A percentile compares a stretch with the other conserved stretches of the same genome.
Evolutionary conservation across 2,113 vertebrate genomes (phyloP).

Genomic region (Apistogramma diplotaenia): DNA sequence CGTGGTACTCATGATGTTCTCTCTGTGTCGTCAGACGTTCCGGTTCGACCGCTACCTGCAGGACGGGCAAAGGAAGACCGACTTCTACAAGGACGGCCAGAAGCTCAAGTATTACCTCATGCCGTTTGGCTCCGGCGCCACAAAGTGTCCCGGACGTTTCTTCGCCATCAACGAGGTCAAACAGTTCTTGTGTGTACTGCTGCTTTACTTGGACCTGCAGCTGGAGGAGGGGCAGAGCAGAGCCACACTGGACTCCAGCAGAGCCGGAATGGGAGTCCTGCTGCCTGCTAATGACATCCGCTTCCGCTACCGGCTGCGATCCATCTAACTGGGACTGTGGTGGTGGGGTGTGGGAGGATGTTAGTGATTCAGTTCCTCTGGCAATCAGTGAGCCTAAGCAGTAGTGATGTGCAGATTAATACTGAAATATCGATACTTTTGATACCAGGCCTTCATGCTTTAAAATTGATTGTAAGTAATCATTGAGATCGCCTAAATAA

Average conservation of each 20-base stretch:
- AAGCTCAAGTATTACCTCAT: constrained; percentile 84
- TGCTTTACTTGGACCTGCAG: constrained; percentile 84
- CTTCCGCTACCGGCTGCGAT: constrained; percentile 81
- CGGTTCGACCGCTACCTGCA: constrained; percentile 86
- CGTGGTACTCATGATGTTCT: not conserved
- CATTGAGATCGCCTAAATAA: no score
- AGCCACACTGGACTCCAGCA: constrained; percentile 58
- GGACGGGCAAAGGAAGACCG: constrained; percentile 82
- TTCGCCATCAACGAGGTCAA: constrained; percentile 89
- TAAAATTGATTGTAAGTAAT: no score
- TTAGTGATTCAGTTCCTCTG: no score
- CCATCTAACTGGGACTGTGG: not conserved
- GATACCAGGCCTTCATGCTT: no score
- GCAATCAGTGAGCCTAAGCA: no score
- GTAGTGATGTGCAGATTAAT: no score
- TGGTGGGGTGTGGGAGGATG: no score
- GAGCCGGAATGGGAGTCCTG: constrained; percentile 84
- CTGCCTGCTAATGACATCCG: constrained; percentile 77
- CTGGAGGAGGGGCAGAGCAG: constrained; percentile 67
- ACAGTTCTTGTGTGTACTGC: constrained; percentile 81
- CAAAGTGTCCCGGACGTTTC: constrained; percentile 89
- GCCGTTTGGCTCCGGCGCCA: constrained; percentile 89
- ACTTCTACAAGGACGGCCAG: constrained; percentile 86
- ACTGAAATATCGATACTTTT: no score
- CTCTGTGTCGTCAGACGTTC: constrained; percentile 78